Evolutionary conservation across 2,888 invertebrate species (phyloP).

Genomic region (Ichneumoninae sp.): DNA sequence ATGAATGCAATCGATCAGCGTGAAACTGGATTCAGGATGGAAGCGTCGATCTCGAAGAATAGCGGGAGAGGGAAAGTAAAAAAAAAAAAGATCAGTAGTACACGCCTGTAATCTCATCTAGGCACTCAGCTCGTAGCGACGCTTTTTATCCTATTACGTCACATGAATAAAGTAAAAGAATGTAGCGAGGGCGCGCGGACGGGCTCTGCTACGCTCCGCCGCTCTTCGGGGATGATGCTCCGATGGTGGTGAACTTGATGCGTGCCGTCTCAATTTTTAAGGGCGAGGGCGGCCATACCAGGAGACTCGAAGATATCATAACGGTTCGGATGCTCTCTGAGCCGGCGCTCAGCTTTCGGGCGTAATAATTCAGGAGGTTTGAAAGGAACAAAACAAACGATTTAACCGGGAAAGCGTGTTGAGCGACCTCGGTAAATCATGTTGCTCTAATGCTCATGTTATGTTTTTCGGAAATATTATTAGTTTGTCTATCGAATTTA

Average conservation of each 20-base stretch:
- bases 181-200: conserved; percentile 55
- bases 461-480: background rate
- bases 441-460: background rate
- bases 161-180: conserved; percentile 83
- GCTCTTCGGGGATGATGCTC: conserved; percentile 43
- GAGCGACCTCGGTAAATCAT: background rate
- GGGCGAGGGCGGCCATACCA: background rate
- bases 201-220: conserved; percentile 35
- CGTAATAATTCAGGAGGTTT: background rate
- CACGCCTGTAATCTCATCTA: conserved; percentile 83
- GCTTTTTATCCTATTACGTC: conserved; percentile 84
- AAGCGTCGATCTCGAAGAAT: conserved; percentile 32
- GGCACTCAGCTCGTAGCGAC: conserved; percentile 81
- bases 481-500: background rate
- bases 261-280: conserved; percentile 34
- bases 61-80: conserved; percentile 23
- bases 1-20: conserved; percentile 46
- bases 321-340: background rate
- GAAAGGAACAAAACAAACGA: background rate
- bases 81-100: conserved; percentile 73
- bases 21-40: conserved; percentile 17
- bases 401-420: background rate
- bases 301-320: conserved; percentile 13
- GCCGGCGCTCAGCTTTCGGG: background rate
- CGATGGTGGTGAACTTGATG: conserved; percentile 40